Evolutionary conservation across 2,888 invertebrate species (phyloP).

Genomic region (Sarcophaga subvicina): DNA sequence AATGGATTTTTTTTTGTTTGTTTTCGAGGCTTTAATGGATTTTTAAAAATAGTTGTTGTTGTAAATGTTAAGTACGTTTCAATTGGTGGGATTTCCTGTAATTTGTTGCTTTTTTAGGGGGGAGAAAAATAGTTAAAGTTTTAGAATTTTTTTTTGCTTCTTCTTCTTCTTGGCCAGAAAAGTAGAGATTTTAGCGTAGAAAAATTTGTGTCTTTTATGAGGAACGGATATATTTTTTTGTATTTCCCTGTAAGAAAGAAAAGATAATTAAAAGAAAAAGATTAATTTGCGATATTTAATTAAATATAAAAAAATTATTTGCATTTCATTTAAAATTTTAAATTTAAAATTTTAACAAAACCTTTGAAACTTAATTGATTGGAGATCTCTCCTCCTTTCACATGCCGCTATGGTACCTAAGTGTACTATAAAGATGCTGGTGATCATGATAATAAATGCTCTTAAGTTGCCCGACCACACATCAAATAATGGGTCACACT

Average conservation of each 20-base stretch:
- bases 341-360: too few species aligned
- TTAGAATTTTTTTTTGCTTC: neutral
- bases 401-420: too few species aligned
- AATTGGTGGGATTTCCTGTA: constrained; percentile 47
- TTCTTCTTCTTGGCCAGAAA: constrained; percentile 19
- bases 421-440: too few species aligned
- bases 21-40: neutral
- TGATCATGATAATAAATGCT: too few species aligned
- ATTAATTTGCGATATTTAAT: too few species aligned
- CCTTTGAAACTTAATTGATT: too few species aligned
- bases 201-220: constrained; percentile 59
- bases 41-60: constrained; percentile 29
- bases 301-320: too few species aligned
- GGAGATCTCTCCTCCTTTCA: too few species aligned
- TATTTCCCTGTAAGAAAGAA: constrained; percentile 69
- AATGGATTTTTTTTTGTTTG: neutral
- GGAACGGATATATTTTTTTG: constrained; percentile 58
- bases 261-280: neutral
- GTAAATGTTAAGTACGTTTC: constrained; percentile 35
- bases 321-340: too few species aligned
- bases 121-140: neutral
- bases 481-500: too few species aligned
- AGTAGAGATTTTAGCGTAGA: constrained; percentile 13
- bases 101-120: constrained; percentile 29
- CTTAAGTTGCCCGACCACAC: too few species aligned